Evolutionary conservation across 2,888 invertebrate genomes (phyloP).

Genomic region (Adelognathus sp.): DNA sequence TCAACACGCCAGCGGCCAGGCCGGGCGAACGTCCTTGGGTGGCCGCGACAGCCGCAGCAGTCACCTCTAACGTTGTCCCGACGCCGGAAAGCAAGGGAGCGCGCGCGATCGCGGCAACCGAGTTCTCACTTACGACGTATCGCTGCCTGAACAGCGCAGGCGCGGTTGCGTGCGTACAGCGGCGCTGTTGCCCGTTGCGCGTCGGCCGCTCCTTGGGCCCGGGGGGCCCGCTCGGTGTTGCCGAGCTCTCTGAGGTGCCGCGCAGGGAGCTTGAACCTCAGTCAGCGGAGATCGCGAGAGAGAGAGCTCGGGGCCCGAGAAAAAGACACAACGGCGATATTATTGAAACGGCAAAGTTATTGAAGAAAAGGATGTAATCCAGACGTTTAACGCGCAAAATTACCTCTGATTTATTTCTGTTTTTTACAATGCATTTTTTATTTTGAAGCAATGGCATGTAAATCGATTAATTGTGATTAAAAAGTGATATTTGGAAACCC

Average conservation of each 20-base stretch:
- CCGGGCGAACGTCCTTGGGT: conserved; percentile 53
- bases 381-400: too few species aligned
- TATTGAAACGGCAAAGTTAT: too few species aligned
- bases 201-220: conserved; percentile 6
- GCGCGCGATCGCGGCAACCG: background rate
- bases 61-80: conserved; percentile 9
- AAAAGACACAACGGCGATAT: background rate
- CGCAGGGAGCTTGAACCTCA: background rate
- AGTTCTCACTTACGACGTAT: background rate
- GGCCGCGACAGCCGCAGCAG: too few species aligned
- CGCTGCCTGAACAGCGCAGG: background rate
- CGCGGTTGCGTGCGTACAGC: conserved; percentile 8
- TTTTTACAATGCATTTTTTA: too few species aligned
- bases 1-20: conserved; percentile 51
- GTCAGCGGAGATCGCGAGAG: background rate
- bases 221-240: background rate
- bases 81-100: conserved; percentile 45
- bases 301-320: background rate
- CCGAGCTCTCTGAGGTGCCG: background rate
- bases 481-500: too few species aligned
- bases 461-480: too few species aligned
- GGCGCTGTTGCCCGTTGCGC: background rate
- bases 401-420: too few species aligned
- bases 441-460: too few species aligned
- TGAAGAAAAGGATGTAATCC: too few species aligned